Base-by-base conservation (phyloP, 1,140 invertebrate species). In the Branchinecta lynchi region DNA sequence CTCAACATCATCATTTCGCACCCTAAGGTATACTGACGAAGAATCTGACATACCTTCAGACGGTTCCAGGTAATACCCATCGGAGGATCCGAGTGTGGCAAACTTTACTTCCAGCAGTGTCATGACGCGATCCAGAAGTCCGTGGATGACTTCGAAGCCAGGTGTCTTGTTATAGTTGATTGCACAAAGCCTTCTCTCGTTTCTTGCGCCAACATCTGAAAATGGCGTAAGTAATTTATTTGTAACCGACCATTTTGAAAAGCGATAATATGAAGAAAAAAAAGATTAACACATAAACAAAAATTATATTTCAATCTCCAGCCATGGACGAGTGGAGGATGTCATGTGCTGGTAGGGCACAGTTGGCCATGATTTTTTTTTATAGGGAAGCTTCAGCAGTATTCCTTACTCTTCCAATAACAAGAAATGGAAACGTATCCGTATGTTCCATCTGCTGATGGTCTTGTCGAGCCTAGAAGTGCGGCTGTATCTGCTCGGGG, bases 141-240 rank as follows among this genome's bases (percentile, higher is more conserved):
- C 96, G 80, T 99, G 96, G 71, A 99, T 89, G 46, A 93, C 82
- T 82, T 99, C 95, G 81, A 99, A 98, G 21, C 93, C 94, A 21
- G 93, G 88, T 46, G 84, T 86, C 79, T 93, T 96, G 75, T 92
- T 93, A 78, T 92, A 96, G 80, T 96, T 89, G 20, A 99, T 83
- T 0, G 92, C 94, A 80, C 89, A 90, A n/a, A 98, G 77, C 21
- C 86, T 83, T 8, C 96, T 82, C 76, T 91, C 86, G 80, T 99
- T 99, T 15, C 86, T 80, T 0, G 93, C 91, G 21, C 94, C 93
- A 60, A 91, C 90, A 79, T 92, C 92, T 89, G 76, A 51, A 77
- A 71, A 74, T 72, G 74, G 69, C 70, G 17, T 60, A 60, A 20
- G 17, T 60, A 60, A 60, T 3, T 32, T 32, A 32, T 32, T 32